phyloP scores from a whole-genome alignment of 2,113 vertebrate species.

The Corythaeola cristata region DNA sequence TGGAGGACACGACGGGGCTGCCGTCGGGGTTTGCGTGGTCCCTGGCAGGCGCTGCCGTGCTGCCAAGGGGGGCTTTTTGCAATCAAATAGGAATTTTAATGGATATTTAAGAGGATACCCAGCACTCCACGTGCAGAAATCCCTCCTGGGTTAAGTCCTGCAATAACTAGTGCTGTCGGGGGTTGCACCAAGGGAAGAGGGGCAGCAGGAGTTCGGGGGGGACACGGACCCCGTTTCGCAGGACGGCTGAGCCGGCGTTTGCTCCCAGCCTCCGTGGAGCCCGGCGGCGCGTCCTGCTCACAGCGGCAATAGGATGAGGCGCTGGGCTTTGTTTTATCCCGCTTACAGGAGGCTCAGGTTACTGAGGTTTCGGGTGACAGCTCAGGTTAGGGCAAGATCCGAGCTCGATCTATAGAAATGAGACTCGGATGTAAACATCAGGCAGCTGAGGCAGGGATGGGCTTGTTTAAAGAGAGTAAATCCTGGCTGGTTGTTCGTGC shows the following conservation, averaged over 20 bases:
- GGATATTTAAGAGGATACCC: accelerated
- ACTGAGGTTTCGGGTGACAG: accelerated
- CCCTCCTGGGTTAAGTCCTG: background rate
- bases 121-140: background rate
- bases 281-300: accelerated
- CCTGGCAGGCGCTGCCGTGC: too few species aligned
- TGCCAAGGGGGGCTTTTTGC: accelerated
- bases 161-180: accelerated
- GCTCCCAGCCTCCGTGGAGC: accelerated
- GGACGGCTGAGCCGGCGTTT: accelerated
- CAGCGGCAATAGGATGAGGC: accelerated
- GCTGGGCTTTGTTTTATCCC: background rate
- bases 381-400: background rate
- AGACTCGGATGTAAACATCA: accelerated
- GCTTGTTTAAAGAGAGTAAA: background rate
- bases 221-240: accelerated
- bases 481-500: background rate
- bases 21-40: accelerated
- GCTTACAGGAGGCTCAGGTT: background rate
- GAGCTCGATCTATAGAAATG: accelerated
- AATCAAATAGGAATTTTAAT: background rate
- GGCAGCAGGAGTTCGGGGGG: accelerated
- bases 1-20: background rate
- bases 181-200: background rate
- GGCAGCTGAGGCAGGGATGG: background rate